Base-by-base conservation (phyloP, 2,888 invertebrate genomes). In the Lepidochrysops patricia region DNA sequence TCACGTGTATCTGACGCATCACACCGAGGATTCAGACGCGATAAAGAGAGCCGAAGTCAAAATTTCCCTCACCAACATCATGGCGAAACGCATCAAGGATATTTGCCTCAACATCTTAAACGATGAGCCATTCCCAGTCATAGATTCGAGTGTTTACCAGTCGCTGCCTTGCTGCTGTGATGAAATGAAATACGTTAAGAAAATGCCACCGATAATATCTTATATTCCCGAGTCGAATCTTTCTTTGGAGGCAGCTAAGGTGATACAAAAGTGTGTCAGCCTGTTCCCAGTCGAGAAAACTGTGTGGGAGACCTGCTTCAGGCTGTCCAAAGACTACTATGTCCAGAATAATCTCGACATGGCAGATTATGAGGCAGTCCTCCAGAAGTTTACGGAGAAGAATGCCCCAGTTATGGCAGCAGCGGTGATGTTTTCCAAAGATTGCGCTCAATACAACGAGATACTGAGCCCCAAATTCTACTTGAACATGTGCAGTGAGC, bases 381-480 rank as follows among this genome's bases (percentile, higher is more conserved):
- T 92, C 59, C 73, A 89, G 13, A 90, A 91, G 63, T 90, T 91
- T 60, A 90, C 91, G 83, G 84, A 90, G 62, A 80, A 84, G 0
- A 77, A 89, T 59, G 81, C 84, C 0, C 76, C 79, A 1, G 80
- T 86, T 0, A 84, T 89, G 86, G 87, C 87, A 1, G 82, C 82
- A 0, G 89, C 89, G 2, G 78, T 90, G 3, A 81, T 90, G 84
- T 89, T 80, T 64, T 87, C 88, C 0, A 82, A 80, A 29, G 88
- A 90, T 66, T 88, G 87, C 61, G 70, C 79, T 23, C 80, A 89
- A 60, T 89, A 88, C 65, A 82, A 79, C 60, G 77, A 88, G 65
- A 85, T 89, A 63, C 70, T 90, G 6, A 79, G 89, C 0, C 84
- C 89, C 0, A 85, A 82, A 63, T 87, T 89, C 61, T 89, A 88